phyloP scores from a whole-genome alignment of 2,888 invertebrate species.

The Pristionchus arcanus region DNA sequence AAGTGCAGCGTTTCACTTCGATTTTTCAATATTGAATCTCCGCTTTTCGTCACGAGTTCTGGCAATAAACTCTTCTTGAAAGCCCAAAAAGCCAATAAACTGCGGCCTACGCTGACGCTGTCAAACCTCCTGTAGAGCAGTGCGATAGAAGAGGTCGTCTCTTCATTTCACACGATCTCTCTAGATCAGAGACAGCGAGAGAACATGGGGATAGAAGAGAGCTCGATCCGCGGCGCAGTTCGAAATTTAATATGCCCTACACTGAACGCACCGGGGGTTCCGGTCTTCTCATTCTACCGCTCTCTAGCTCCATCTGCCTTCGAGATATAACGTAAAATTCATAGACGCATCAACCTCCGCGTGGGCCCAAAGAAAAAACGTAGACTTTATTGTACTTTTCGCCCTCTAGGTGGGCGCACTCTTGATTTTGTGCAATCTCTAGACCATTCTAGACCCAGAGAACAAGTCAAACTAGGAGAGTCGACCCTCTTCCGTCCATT shows the following conservation, averaged over 20 bases:
- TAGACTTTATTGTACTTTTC: no score
- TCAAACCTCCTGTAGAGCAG: neutral
- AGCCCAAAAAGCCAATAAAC: slow-evolving; percentile 7
- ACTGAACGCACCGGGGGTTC: neutral
- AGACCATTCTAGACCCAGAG: no score
- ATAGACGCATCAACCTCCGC: no score
- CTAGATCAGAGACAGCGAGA: neutral
- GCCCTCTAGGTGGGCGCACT: no score
- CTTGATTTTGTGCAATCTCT: no score
- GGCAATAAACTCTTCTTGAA: neutral
- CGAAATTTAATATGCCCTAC: neutral
- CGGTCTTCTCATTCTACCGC: no score
- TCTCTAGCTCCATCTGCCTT: no score
- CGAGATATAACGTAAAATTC: no score
- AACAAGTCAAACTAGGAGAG: no score
- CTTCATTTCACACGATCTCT: neutral
- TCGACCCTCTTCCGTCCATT: no score
- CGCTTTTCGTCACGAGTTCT: neutral
- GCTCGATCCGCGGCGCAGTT: neutral
- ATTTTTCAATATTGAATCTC: no score
- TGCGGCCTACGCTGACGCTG: neutral
- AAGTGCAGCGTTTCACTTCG: neutral
- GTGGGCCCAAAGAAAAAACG: no score
- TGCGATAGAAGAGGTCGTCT: neutral
- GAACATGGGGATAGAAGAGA: neutral